A percentile compares a stretch with the other conserved stretches of the same genome.
Conservation (phyloP, 1,140 invertebrate genomes). For the Drosophila persimilis region DNA sequence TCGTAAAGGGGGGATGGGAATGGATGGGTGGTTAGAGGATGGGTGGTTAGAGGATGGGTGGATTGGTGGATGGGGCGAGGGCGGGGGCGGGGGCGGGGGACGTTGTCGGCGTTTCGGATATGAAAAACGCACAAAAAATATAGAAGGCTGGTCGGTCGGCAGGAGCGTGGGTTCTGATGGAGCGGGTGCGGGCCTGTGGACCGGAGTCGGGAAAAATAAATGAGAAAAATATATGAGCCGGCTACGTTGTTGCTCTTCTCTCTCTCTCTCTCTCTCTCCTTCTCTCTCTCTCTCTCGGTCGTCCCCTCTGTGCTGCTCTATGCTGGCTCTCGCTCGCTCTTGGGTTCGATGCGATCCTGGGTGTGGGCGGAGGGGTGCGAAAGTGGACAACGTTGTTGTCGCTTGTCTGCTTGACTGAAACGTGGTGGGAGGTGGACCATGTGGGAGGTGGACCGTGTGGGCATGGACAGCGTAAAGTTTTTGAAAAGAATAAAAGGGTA, state of each 20-base stretch:
- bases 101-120: constrained; percentile 81
- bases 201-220: constrained; percentile 70
- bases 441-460: constrained; percentile 5
- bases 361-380: constrained; percentile 51
- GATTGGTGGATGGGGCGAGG: constrained; percentile 1
- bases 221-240: constrained; percentile 80
- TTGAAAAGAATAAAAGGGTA: constrained; percentile 70
- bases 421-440: not conserved
- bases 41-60: constrained; percentile 10
- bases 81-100: constrained; percentile 14
- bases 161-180: not conserved
- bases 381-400: constrained; percentile 80
- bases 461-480: constrained; percentile 72
- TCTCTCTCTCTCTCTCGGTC: constrained; percentile 12
- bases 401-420: constrained; percentile 62
- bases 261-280: constrained; percentile 30
- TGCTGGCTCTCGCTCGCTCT: constrained; percentile 22
- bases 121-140: constrained; percentile 81
- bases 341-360: not conserved
- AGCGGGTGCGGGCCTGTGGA: not conserved
- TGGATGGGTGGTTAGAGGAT: not conserved
- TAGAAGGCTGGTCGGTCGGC: constrained; percentile 37
- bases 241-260: constrained; percentile 75
- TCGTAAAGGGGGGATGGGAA: not conserved
- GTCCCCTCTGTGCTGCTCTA: not conserved